Conservation (phyloP, 2,888 invertebrate genomes). For the Dynastes grantii region DNA sequence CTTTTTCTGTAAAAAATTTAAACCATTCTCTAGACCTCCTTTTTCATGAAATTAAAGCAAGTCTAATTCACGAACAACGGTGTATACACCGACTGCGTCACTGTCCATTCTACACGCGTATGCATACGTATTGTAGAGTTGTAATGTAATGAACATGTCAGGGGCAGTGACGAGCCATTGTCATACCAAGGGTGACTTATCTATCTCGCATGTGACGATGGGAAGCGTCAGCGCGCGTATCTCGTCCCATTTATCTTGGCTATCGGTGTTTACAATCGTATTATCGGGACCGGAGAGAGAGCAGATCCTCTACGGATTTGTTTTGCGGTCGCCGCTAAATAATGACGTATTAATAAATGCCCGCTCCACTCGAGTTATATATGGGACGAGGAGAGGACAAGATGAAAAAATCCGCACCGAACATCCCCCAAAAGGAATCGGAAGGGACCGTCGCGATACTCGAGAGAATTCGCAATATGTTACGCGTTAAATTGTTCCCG, state of each 20-base stretch:
- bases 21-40: too few relatives aligned
- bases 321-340: conserved; percentile 50
- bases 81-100: neutral
- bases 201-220: conserved; percentile 55
- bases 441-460: conserved; percentile 4
- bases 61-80: neutral
- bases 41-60: neutral
- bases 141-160: conserved; percentile 67
- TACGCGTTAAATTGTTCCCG: conserved; percentile 31
- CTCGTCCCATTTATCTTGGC: conserved; percentile 59
- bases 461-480: conserved; percentile 34
- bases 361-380: neutral
- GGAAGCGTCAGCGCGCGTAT: conserved; percentile 56
- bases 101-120: neutral
- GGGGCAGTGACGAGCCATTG: conserved; percentile 62
- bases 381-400: neutral
- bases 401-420: neutral
- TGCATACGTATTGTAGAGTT: conserved; percentile 1
- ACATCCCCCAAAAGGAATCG: neutral
- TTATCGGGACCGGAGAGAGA: conserved; percentile 54
- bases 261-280: conserved; percentile 62
- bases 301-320: conserved; percentile 49
- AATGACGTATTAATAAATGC: conserved; percentile 44
- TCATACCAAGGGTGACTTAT: conserved; percentile 59
- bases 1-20: too few relatives aligned